Percentiles rank a stretch among this genome's conserved stretches.
Conservation (phyloP, 1,140 invertebrate genomes). For the Sminthurinus signatus region DNA sequence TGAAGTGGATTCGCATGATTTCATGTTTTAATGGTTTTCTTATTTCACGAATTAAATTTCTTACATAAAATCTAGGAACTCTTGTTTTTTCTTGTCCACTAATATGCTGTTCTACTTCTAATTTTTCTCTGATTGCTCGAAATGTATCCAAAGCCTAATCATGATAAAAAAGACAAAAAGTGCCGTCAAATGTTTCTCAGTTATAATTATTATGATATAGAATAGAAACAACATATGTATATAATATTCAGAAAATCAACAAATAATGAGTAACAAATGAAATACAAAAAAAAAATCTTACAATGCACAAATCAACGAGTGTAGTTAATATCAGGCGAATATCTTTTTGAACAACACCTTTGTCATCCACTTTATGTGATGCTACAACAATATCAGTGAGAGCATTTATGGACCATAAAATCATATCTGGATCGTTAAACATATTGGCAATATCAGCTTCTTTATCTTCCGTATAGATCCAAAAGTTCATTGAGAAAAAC, state of each 20-base stretch:
- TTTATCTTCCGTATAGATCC: too few relatives aligned
- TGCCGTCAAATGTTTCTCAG: too few relatives aligned
- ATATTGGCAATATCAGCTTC: neutral
- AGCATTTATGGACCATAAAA: neutral
- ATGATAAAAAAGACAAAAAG: too few relatives aligned
- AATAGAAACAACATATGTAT: neutral
- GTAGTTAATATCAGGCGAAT: neutral
- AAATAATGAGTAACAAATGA: neutral
- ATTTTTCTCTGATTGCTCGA: too few relatives aligned
- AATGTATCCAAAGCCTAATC: neutral
- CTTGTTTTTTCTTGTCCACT: too few relatives aligned
- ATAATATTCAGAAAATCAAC: neutral
- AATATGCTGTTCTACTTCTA: too few relatives aligned
- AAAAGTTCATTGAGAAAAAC: too few relatives aligned
- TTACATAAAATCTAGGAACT: neutral
- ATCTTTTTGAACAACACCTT: slow-evolving; percentile 1
- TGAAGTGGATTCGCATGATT: slow-evolving; percentile 4
- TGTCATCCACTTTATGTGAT: neutral
- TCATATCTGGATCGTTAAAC: neutral
- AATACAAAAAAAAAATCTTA: neutral
- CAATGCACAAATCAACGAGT: neutral
- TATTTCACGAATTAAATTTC: neutral
- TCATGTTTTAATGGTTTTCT: slow-evolving; percentile 6
- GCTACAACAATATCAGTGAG: slow-evolving; percentile 3
- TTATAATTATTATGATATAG: too few relatives aligned